Conservation (phyloP, 2,113 vertebrate genomes). For the Tichodroma muraria region DNA sequence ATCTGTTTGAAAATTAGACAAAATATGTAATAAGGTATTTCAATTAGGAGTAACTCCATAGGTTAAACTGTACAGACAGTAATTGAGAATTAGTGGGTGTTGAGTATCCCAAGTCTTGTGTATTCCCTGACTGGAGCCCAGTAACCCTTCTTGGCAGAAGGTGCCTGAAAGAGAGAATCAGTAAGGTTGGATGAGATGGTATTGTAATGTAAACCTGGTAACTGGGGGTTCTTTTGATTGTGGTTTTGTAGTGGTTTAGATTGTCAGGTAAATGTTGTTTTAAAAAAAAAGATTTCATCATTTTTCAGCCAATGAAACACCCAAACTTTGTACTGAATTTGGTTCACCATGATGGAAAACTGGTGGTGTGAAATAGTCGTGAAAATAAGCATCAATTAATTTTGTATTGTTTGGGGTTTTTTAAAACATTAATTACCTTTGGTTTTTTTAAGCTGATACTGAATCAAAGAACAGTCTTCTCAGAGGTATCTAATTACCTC, state of each 20-base stretch:
- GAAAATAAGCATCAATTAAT: neutral
- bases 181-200: neutral
- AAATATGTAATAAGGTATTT: neutral
- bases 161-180: neutral
- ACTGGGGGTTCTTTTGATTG: neutral
- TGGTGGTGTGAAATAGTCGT: neutral
- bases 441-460: neutral
- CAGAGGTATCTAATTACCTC: neutral
- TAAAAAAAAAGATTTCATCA: neutral
- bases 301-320: neutral
- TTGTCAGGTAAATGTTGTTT: neutral
- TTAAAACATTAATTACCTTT: neutral
- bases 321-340: neutral
- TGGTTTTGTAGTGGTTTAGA: no score
- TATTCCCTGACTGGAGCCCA: neutral
- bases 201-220: neutral
- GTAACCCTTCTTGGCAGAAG: neutral
- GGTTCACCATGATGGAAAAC: neutral
- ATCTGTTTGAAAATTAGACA: neutral
- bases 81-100: neutral
- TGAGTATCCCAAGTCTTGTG: neutral
- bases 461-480: neutral
- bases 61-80: neutral
- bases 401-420: neutral
- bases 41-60: neutral